Percentiles rank a stretch among this genome's conserved stretches.
These are phyloP conservation scores for Saguinus midas DNA, from an alignment of 2,113 vertebrate genomes.

Conservation along the genomic window DNA sequence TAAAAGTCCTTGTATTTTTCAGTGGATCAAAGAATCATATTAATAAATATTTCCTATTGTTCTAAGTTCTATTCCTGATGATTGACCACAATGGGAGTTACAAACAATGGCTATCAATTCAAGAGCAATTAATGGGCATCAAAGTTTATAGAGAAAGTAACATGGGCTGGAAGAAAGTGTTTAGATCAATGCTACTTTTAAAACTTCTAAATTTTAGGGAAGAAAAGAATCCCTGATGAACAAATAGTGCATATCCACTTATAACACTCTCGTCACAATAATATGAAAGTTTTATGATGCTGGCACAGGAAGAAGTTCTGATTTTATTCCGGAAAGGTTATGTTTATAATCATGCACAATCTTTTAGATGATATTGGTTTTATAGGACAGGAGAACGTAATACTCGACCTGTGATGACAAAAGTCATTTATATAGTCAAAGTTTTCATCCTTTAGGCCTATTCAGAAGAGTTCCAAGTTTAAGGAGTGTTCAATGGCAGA, in stretches of 20 bases:
- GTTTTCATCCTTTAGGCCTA: not conserved
- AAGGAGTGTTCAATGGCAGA: not conserved
- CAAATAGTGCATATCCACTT: not conserved
- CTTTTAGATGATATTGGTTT: not conserved
- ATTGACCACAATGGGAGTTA: conserved; percentile 65
- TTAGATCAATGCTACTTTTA: conserved; percentile 61
- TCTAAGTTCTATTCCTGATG: conserved; percentile 49
- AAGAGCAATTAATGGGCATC: conserved; percentile 57
- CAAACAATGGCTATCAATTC: conserved; percentile 57
- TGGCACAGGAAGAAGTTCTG: not conserved
- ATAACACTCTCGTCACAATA: not conserved
- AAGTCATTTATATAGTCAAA: not conserved
- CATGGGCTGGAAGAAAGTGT: conserved; percentile 41
- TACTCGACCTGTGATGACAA: not conserved
- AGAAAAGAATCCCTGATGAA: conserved; percentile 42
- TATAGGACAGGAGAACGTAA: not conserved
- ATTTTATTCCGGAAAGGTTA: conserved; percentile 31
- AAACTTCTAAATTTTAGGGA: conserved; percentile 19
- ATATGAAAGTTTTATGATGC: not conserved
- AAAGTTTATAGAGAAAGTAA: conserved; percentile 48
- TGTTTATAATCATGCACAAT: not conserved
- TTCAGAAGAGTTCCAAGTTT: not conserved
- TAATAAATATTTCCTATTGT: conserved; percentile 32
- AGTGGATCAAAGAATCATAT: conserved; percentile 50
- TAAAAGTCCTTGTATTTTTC: conserved; percentile 42